phyloP scores from a whole-genome alignment of 1,140 invertebrate species.

The Anoplophora glabripennis region DNA sequence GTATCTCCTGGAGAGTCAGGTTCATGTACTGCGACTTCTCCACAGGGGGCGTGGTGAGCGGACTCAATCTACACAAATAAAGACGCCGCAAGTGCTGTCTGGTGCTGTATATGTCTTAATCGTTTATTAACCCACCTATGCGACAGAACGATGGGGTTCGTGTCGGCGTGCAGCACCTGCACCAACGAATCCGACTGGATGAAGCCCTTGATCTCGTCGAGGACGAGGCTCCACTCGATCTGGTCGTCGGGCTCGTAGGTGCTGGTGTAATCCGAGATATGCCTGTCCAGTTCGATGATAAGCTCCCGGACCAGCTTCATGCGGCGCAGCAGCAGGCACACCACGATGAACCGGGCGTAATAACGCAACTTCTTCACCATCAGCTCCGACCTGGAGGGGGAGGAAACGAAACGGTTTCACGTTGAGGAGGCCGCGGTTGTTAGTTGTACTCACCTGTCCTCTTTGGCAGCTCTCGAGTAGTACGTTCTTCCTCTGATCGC shows the following conservation, averaged over 20 bases:
- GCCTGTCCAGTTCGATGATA: conserved; percentile 85
- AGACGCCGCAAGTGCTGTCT: background rate
- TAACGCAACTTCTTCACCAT: conserved; percentile 98
- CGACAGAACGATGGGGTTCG: conserved; percentile 77
- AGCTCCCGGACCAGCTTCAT: conserved; percentile 92
- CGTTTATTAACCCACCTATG: conserved; percentile 73
- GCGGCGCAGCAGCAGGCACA: conserved; percentile 90
- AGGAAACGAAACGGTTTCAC: background rate
- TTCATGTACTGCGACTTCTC: conserved; percentile 84
- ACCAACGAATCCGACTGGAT: conserved; percentile 89
- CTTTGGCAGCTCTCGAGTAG: conserved; percentile 90
- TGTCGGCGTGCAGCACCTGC: conserved; percentile 82
- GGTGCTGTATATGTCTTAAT: background rate
- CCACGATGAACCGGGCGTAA: conserved; percentile 95
- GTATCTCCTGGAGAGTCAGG: conserved; percentile 87
- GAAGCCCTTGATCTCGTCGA: conserved; percentile 94
- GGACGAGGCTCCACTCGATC: conserved; percentile 91
- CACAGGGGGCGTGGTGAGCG: conserved; percentile 80
- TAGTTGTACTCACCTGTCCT: conserved; percentile 68
- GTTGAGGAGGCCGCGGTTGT: too few species aligned
- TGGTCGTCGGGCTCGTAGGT: conserved; percentile 96
- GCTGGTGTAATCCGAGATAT: conserved; percentile 90
- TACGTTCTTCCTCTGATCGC: conserved; percentile 92
- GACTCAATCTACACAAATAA: conserved; percentile 66
- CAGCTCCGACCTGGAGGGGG: conserved; percentile 71